Base-by-base conservation (phyloP, 2,113 vertebrate genomes). In the Merops nubicus region DNA sequence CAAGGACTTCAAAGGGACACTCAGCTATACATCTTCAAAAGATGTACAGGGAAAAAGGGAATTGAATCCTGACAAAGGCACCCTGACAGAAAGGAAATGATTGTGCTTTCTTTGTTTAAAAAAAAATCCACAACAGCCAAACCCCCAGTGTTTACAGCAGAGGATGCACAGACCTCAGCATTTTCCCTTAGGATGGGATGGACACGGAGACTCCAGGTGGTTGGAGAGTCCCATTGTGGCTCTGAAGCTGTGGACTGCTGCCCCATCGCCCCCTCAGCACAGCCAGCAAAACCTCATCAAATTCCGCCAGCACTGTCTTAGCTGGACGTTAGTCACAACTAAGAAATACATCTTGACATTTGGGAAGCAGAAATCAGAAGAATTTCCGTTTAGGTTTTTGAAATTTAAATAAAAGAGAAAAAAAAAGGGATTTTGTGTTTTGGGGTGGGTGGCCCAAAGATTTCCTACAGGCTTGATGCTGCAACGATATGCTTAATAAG, bases 91-190 rank as follows among this genome's bases (percentile, higher is more conserved):
- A 91, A 68, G 43, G 62, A 84, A 74, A 69, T 2, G 16, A 26
- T 57, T 18, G 4, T 47, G 15, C 26, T 48, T 51, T 63, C 63
- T 57, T 15, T 1, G 4, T 38, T 68, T 23, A 36, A 62, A 40
- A 53, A 40, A 36, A 54, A 36, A 68, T 3, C 2, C 33, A 12
- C 20, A 54, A 45, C 25, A 60, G 20, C 22, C 59, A 4, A 67
- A 72, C 8, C 11, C 11, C 17, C 54, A 23, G 6, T 14, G 15
- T 42, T 77, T 67, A 29, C 19, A n/a, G 31, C 9, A 11, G 34
- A 38, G 19, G 26, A 8, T 7, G 23, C 0, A 0, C 51, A 67
- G 64, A 21, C 16, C 11, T 59, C 6, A 0, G 9, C 1, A 2
- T 54, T 75, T 25, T 77, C 26, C 5, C 40, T 59, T 29, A 33